These are phyloP conservation scores for Teinopalpus imperialis DNA, from an alignment of 2,888 invertebrate species.

Conservation along the genomic window DNA sequence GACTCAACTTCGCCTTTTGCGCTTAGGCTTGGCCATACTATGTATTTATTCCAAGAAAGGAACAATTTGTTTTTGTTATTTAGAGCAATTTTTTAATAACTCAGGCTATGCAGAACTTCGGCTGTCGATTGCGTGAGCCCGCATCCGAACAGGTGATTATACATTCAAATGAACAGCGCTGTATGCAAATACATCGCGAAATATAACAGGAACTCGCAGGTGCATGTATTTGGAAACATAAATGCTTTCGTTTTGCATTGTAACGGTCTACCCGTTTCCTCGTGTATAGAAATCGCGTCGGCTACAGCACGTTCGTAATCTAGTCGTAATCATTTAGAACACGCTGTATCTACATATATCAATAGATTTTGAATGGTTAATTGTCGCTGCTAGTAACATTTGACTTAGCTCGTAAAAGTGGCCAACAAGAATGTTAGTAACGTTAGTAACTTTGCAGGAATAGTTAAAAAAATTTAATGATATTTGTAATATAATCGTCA, in stretches of 20 bases:
- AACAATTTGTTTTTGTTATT: not conserved
- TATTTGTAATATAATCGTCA: no score
- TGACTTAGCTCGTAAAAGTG: no score
- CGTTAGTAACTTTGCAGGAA: no score
- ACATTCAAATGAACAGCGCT: slow-evolving; percentile 17
- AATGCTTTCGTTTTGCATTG: slow-evolving; percentile 21
- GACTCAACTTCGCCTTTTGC: no score
- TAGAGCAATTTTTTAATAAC: not conserved
- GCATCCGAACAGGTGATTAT: not conserved
- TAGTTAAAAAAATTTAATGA: no score
- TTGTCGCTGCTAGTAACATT: no score
- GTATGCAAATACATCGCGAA: slow-evolving; percentile 14
- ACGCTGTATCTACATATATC: slow-evolving; percentile 1
- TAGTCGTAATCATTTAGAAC: not conserved
- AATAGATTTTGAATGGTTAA: no score
- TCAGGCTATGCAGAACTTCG: not conserved
- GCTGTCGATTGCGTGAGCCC: not conserved
- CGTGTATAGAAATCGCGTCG: slow-evolving; percentile 17
- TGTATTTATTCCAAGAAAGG: no score
- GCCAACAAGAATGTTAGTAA: no score
- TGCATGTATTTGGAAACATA: slow-evolving; percentile 19
- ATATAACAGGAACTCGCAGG: slow-evolving; percentile 20
- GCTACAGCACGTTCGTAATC: not conserved
- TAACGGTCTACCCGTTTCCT: slow-evolving; percentile 7
- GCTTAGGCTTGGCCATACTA: no score